Base-by-base conservation (phyloP, 2,888 invertebrate genomes). In the Synergus itoensis region DNA sequence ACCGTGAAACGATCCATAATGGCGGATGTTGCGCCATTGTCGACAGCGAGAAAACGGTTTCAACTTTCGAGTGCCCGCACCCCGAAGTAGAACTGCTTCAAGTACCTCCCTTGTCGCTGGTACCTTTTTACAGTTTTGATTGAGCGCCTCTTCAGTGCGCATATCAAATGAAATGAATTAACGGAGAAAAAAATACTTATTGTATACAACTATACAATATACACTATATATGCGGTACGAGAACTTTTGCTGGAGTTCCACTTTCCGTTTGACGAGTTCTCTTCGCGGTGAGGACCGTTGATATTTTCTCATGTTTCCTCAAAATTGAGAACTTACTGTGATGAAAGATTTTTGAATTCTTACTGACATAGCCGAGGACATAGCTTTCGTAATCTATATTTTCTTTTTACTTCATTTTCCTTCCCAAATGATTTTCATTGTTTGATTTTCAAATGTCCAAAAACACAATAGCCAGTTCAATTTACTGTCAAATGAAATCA, bases 121-220 rank as follows among this genome's bases (percentile, higher is more conserved):
- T 86, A 80, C 88, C 88, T 90, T 89, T 89, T 91, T 87, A 87
- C 87, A 86, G 85, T 84, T 89, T 89, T 91, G 91, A 91, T 91
- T 84, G 91, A 92, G 91, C 90, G 90, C 89, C 90, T 86, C 91
- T 90, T 87, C 87, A 91, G 81, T 88, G 87, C 87, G 88, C 87
- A 88, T 84, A 86, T 87, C 88, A 90, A 87, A 90, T 90, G 85
- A 90, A 86, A 89, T 86, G 91, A 90, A 90, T 91, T 90, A 90
- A 86, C 86, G 85, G 69, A 69, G 76, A 65, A 65, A 79, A 77
- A 65, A 53, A 77, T 41, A 67, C 73, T 73, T 73, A 73, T 73
- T 73, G 53, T 73, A n/a, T 53, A 12, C 21, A 67, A 62, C 53
- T 16, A n/a, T 36, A 36, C 36, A 36, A 36, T 36, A 36, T 36